Conservation (phyloP, 2,888 invertebrate genomes). For the Ganaspis brasiliensis region DNA sequence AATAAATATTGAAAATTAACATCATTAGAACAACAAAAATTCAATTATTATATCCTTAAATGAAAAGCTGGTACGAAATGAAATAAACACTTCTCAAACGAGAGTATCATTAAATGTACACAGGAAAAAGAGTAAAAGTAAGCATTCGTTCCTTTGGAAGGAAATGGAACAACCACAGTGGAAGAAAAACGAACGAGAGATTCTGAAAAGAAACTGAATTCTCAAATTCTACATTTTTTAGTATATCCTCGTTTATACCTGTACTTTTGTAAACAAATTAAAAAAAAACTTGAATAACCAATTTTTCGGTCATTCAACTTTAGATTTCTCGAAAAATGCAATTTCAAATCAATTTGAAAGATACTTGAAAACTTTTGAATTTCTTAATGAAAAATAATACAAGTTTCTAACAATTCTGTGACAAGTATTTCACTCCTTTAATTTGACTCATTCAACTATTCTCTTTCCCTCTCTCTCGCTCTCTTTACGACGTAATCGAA, state of each 20-base stretch:
- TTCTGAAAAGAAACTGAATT: not conserved
- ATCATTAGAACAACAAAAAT: too few species aligned
- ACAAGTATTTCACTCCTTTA: slow-evolving; percentile 51
- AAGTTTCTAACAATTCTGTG: slow-evolving; percentile 22
- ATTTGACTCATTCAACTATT: slow-evolving; percentile 50
- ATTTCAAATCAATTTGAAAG: not conserved
- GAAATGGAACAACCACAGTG: not conserved
- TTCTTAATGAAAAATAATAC: slow-evolving; percentile 19
- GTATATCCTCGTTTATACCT: not conserved
- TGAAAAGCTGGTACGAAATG: not conserved
- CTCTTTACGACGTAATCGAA: slow-evolving; percentile 72
- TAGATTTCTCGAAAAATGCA: not conserved
- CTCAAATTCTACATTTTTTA: not conserved
- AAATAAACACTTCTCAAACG: not conserved
- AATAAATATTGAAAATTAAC: too few species aligned
- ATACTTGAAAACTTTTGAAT: not conserved
- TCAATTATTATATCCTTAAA: not conserved
- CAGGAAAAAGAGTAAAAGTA: not conserved
- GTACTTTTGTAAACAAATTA: not conserved
- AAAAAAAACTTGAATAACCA: not conserved
- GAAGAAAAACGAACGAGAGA: not conserved
- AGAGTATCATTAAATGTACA: not conserved
- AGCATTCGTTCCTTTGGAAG: not conserved
- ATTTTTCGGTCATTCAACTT: too few species aligned
- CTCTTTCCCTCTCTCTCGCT: slow-evolving; percentile 44